These are phyloP conservation scores for Microtus oregoni DNA, from an alignment of 2,113 vertebrate genomes.

Conservation along the genomic window DNA sequence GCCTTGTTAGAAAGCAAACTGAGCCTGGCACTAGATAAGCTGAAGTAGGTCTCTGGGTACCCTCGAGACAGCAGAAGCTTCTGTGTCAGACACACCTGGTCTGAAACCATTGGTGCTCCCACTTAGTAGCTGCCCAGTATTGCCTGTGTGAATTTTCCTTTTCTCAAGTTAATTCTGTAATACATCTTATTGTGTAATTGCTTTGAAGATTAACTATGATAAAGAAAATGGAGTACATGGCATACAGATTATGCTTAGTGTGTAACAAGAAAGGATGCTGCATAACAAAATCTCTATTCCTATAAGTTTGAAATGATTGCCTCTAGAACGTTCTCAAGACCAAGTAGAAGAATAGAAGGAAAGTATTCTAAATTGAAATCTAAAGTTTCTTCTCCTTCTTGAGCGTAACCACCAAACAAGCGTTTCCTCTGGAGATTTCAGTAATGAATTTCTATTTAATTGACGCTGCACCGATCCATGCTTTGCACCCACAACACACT, in stretches of 20 bases:
- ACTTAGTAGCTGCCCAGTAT: neutral
- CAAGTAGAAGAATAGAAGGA: neutral
- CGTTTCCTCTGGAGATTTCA: slow-evolving; percentile 81
- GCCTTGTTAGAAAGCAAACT: neutral
- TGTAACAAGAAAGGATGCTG: neutral
- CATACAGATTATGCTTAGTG: neutral
- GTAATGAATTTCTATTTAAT: slow-evolving; percentile 88
- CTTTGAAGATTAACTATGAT: neutral
- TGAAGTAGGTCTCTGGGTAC: neutral
- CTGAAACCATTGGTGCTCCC: neutral
- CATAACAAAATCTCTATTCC: neutral
- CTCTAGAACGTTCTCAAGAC: neutral
- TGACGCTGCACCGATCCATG: slow-evolving; percentile 76
- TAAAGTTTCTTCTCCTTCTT: neutral
- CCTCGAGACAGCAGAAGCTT: neutral
- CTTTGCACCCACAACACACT: slow-evolving; percentile 37
- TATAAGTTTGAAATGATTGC: neutral
- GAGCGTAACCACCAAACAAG: slow-evolving; percentile 59
- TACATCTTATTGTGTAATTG: neutral
- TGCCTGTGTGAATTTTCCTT: neutral
- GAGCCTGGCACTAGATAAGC: neutral
- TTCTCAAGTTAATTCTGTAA: neutral
- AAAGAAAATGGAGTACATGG: neutral
- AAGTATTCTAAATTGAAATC: slow-evolving; percentile 6
- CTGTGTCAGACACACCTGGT: neutral